These are phyloP conservation scores for Chlorospingus flavigularis DNA, from an alignment of 2,797 vertebrate genomes.

Conservation along the genomic window DNA sequence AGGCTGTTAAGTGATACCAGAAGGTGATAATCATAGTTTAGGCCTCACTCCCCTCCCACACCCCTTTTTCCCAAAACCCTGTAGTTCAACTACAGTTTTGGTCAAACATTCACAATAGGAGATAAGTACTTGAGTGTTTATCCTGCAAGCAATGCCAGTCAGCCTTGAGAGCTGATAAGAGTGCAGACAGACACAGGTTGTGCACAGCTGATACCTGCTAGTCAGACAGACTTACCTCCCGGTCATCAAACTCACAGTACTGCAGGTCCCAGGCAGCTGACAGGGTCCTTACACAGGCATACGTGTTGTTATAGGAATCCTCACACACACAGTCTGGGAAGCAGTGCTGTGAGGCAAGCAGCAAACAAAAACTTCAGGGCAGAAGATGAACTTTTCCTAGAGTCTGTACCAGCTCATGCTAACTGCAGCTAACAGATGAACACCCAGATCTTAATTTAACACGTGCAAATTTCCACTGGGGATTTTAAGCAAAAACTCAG, in stretches of 20 bases:
- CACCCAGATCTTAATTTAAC: background rate
- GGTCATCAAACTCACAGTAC: constrained; percentile 97
- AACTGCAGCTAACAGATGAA: background rate
- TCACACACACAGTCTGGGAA: constrained; percentile 98
- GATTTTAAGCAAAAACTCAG: background rate
- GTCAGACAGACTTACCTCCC: constrained; percentile 81
- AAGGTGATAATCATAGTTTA: background rate
- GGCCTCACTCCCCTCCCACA: background rate
- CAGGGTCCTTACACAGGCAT: constrained; percentile 91
- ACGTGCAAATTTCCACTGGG: background rate
- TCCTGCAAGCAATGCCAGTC: background rate
- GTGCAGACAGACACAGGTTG: background rate
- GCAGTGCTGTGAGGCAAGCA: constrained; percentile 82
- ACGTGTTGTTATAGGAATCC: constrained; percentile 95
- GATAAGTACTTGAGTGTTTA: constrained; percentile 13
- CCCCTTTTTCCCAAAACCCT: background rate
- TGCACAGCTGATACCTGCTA: background rate
- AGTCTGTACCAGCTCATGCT: background rate
- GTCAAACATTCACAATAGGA: background rate
- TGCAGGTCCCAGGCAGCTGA: constrained; percentile 84
- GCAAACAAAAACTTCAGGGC: background rate
- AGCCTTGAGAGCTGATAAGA: constrained; percentile 9
- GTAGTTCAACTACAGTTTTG: background rate
- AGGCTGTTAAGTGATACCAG: background rate
- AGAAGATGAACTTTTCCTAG: background rate